Conservation (phyloP, 37 sponge, comb jelly and placozoan species). For the Ephydatia muelleri region DNA sequence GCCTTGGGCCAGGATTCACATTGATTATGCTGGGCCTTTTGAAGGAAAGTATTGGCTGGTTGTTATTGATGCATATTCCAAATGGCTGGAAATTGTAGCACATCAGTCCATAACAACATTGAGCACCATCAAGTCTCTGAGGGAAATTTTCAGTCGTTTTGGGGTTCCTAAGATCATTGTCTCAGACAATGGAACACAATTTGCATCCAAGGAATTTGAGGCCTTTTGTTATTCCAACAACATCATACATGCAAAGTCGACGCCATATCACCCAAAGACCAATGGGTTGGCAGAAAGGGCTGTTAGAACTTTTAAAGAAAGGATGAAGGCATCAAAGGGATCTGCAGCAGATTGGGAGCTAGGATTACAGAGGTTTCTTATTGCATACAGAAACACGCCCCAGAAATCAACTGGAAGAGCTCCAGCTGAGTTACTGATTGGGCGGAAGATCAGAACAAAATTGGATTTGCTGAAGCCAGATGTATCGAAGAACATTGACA, state of each 20-base stretch:
- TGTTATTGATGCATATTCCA: too few relatives aligned
- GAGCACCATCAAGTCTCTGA: too few relatives aligned
- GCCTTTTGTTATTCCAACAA: background rate
- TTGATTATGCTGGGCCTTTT: too few relatives aligned
- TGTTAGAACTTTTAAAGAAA: background rate
- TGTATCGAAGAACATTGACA: background rate
- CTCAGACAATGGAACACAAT: background rate
- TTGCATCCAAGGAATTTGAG: background rate
- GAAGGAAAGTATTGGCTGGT: too few relatives aligned
- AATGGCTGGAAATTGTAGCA: too few relatives aligned
- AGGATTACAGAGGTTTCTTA: slow-evolving; percentile 7
- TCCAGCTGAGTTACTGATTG: slow-evolving; percentile 20
- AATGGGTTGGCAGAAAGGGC: background rate
- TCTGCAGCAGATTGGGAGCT: background rate
- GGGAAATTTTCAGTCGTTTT: background rate
- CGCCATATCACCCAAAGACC: background rate
- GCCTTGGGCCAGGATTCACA: too few relatives aligned
- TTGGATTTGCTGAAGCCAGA: slow-evolving; percentile 20
- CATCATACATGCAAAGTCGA: background rate
- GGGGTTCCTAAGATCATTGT: background rate
- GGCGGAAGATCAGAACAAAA: slow-evolving; percentile 11
- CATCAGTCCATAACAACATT: too few relatives aligned
- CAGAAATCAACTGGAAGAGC: slow-evolving; percentile 2
- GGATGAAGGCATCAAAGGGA: slow-evolving; percentile 1
- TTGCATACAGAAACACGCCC: slow-evolving; percentile 13